Base-by-base conservation (phyloP, 2,888 invertebrate species). In the Rambutsinella grinnellia region DNA sequence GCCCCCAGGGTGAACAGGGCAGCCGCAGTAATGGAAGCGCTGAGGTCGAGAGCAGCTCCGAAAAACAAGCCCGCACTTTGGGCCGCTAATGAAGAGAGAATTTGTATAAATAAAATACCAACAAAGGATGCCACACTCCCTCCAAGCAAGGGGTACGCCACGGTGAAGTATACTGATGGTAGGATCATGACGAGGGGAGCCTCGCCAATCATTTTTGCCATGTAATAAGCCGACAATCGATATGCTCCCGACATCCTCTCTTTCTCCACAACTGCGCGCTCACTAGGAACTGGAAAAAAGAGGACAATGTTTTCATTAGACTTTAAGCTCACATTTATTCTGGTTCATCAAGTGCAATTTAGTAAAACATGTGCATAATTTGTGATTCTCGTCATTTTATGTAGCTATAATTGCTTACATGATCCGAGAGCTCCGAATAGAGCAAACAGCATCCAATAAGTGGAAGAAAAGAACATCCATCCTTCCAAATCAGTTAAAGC, bases 381-480 rank as follows among this genome's bases (percentile, higher is more conserved):
- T n/a, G n/a, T n/a, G n/a, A n/a, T n/a, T n/a, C n/a, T n/a, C 27
- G 57, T 15, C 19, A 19, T 24, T 28, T 19, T 8, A 36, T 21
- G n/a, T 44, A 27, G n/a, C 8, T 13, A 44, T 44, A 21, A 26
- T 47, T 61, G 90, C 92, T 91, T 87, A 93, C 93, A 93, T 86
- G 93, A 92, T 85, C 92, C 91, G 46, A 94, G 89, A 60, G 93
- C 92, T 81, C 93, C 92, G 85, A 94, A 93, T 83, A 93, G 89
- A 19, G 93, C 92, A 85, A 92, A 92, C 74, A 94, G 88, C 91
- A 93, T 93, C 93, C 93, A 93, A 85, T 93, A 93, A 24, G 92
- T 93, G 62, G 92, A 92, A 74, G 92, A 92, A 87, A 93, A 94
- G 86, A 93, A 94, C 91, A 94, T 92, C 93, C 93, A 93, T 57